These are phyloP conservation scores for Brachyhypopomus gauderio DNA, from an alignment of 2,113 vertebrate species.

Conservation along the genomic window DNA sequence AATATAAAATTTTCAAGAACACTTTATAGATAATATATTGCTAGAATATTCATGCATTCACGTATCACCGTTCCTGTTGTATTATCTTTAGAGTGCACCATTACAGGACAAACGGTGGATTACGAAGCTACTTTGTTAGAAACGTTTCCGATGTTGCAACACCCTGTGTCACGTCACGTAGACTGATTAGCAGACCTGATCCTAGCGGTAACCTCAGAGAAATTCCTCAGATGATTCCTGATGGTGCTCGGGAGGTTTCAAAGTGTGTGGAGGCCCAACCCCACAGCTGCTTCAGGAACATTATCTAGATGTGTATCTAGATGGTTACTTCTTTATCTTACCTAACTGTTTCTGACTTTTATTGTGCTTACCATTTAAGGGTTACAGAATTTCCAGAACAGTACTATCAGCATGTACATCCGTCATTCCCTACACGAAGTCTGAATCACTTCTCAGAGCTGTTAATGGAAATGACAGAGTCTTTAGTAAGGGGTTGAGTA, in stretches of 20 bases:
- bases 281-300: neutral
- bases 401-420: no score
- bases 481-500: neutral
- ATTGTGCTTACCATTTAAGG: no score
- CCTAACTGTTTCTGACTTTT: no score
- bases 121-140: neutral
- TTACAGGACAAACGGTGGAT: neutral
- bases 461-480: neutral
- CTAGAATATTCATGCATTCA: neutral
- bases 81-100: neutral
- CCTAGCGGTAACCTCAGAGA: neutral
- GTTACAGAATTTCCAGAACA: no score
- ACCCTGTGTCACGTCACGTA: slow-evolving; percentile 4
- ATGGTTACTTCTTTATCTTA: no score
- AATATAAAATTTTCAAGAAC: no score
- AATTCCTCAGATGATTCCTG: neutral
- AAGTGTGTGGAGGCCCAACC: neutral
- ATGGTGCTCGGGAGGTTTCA: neutral
- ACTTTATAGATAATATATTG: neutral
- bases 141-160: slow-evolving; percentile 6
- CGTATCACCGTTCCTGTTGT: neutral
- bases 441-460: neutral
- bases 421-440: neutral
- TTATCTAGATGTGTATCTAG: neutral
- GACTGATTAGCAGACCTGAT: neutral